A percentile compares a stretch with the other conserved stretches of the same genome.
These are phyloP conservation scores for Elephantulus edwardii DNA, from an alignment of 2,113 vertebrate species.

Conservation along the genomic window DNA sequence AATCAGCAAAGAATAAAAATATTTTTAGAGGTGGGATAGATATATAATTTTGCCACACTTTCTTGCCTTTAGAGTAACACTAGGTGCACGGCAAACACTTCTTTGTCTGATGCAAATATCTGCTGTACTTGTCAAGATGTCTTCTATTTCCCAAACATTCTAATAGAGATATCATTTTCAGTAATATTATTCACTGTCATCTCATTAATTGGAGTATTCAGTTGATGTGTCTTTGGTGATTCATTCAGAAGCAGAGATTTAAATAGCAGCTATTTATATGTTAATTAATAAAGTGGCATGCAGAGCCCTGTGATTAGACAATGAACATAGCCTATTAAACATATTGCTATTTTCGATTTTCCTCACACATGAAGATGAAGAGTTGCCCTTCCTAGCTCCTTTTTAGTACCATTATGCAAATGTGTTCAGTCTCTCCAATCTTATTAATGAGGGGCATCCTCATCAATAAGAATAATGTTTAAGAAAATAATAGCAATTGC, in stretches of 20 bases:
- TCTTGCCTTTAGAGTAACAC: not conserved
- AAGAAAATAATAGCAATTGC: slow-evolving; percentile 17
- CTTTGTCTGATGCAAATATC: slow-evolving; percentile 30
- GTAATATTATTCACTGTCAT: slow-evolving; percentile 29
- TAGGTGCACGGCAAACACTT: not conserved
- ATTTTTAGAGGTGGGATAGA: not conserved
- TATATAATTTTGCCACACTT: not conserved
- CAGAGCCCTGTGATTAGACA: slow-evolving; percentile 54
- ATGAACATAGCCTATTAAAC: slow-evolving; percentile 24
- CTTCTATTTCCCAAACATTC: not conserved
- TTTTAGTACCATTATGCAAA: slow-evolving; percentile 60
- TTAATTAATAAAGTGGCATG: slow-evolving; percentile 60
- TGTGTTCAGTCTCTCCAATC: slow-evolving; percentile 1
- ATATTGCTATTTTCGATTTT: slow-evolving; percentile 22
- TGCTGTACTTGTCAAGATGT: not conserved
- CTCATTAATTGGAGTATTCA: slow-evolving; percentile 60
- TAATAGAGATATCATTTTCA: slow-evolving; percentile 41
- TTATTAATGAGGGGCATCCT: slow-evolving; percentile 55
- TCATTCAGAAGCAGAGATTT: slow-evolving; percentile 50
- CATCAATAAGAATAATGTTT: slow-evolving; percentile 39
- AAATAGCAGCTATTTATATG: slow-evolving; percentile 61
- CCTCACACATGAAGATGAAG: slow-evolving; percentile 35
- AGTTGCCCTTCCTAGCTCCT: not conserved
- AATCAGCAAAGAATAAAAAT: not conserved
- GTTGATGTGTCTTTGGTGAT: slow-evolving; percentile 38